Conservation (phyloP, 2,113 vertebrate genomes). For the Dissostichus mawsoni region DNA sequence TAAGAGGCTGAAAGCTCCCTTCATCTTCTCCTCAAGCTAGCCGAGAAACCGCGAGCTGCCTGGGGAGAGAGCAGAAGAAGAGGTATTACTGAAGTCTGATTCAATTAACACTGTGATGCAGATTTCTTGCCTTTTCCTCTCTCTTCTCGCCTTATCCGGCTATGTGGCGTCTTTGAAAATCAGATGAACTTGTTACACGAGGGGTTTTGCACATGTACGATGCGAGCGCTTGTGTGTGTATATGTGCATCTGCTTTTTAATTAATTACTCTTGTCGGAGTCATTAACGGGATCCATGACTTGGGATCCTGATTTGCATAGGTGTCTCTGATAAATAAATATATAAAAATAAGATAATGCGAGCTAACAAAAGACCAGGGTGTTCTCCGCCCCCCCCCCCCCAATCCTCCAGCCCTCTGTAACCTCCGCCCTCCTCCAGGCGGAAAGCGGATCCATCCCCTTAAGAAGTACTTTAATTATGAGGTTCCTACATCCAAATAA, state of each 20-base stretch:
- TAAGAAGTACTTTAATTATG: conserved; percentile 72
- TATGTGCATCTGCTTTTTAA: conserved; percentile 50
- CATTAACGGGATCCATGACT: conserved; percentile 54
- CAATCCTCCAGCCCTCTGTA: conserved; percentile 22
- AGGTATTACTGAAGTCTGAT: conserved; percentile 81
- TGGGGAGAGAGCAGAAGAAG: conserved; percentile 72
- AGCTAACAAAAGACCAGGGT: conserved; percentile 42
- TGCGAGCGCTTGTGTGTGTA: not conserved
- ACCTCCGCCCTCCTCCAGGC: conserved; percentile 47
- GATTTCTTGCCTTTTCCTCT: conserved; percentile 71
- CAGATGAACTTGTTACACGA: conserved; percentile 74
- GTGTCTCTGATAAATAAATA: conserved; percentile 56
- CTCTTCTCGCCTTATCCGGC: conserved; percentile 48
- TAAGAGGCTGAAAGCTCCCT: conserved; percentile 84
- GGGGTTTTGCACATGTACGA: conserved; percentile 42
- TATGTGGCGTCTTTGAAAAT: conserved; percentile 72
- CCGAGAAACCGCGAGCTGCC: conserved; percentile 69
- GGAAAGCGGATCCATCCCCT: conserved; percentile 56
- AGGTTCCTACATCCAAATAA: conserved; percentile 64
- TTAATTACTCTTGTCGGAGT: conserved; percentile 57
- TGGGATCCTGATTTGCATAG: conserved; percentile 57
- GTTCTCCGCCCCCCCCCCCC: conserved; percentile 12
- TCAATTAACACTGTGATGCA: conserved; percentile 80
- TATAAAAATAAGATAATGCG: conserved; percentile 53
- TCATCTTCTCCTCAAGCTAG: conserved; percentile 81